Evolutionary conservation across 2,797 vertebrate species (phyloP).

Genomic region (Etheostoma perlongum): DNA sequence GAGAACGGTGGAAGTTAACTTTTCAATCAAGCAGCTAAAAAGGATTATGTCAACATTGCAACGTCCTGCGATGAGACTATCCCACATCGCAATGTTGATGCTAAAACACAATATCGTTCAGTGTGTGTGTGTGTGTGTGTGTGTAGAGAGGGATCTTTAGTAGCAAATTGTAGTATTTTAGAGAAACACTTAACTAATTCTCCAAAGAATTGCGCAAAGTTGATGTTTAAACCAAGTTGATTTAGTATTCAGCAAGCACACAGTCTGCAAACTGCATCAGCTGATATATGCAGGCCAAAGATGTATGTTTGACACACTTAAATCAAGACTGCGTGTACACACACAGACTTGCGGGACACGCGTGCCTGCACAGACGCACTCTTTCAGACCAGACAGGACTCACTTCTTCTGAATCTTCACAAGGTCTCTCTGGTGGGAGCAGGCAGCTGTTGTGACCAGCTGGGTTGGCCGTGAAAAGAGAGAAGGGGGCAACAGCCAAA

Average conservation of each 20-base stretch:
- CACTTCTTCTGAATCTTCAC: conserved; percentile 57
- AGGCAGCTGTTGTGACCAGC: conserved; percentile 77
- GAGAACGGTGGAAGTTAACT: no score
- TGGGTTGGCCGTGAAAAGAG: conserved; percentile 61
- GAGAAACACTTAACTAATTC: no score
- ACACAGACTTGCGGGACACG: not conserved
- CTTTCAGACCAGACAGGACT: conserved; percentile 54
- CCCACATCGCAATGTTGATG: no score
- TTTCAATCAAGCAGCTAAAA: no score
- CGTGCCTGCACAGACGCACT: conserved; percentile 33
- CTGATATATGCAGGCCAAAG: conserved; percentile 29
- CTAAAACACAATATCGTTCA: no score
- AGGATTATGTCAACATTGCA: no score
- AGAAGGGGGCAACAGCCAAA: conserved; percentile 27
- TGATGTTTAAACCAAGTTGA: conserved; percentile 23
- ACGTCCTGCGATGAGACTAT: no score
- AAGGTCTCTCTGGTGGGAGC: conserved; percentile 48
- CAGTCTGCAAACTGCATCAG: conserved; percentile 15
- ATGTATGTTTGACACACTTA: conserved; percentile 24
- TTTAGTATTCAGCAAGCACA: conserved; percentile 10
- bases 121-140: no score
- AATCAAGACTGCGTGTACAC: conserved; percentile 7
- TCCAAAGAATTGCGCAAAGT: not conserved
- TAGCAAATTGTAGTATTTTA: no score
- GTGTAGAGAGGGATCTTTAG: no score